Evolutionary conservation across 2,888 invertebrate species (phyloP).

Genomic region (Microctonus brassicae): DNA sequence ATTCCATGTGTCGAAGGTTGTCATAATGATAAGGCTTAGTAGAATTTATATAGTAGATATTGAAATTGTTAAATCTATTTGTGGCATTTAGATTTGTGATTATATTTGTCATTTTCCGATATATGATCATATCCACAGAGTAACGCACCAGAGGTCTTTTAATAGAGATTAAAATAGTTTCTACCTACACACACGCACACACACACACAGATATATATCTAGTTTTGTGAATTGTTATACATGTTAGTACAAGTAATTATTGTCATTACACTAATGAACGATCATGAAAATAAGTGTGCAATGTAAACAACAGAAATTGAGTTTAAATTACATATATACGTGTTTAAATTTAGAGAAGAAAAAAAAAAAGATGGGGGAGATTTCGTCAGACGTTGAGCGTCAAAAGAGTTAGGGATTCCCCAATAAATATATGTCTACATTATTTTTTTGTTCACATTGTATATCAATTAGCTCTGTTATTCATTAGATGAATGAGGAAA

Average conservation of each 20-base stretch:
- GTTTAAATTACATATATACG: neutral
- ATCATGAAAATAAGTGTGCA: neutral
- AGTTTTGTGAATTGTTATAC: no score
- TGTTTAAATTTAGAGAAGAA: neutral
- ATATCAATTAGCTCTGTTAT: neutral
- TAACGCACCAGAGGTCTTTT: no score
- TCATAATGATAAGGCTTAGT: neutral
- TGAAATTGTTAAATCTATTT: neutral
- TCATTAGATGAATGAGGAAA: neutral
- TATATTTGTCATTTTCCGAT: neutral
- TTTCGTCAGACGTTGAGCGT: slow-evolving; percentile 8
- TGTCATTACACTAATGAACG: neutral
- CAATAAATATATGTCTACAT: neutral
- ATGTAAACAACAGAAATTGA: neutral
- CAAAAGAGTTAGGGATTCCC: slow-evolving; percentile 10
- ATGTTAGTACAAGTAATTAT: neutral
- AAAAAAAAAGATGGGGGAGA: neutral
- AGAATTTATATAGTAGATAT: neutral
- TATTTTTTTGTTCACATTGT: neutral
- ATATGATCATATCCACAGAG: neutral
- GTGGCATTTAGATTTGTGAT: neutral
- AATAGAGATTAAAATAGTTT: no score
- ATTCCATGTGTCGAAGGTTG: slow-evolving; percentile 44
- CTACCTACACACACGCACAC: no score
- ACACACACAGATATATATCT: no score